Percentiles rank a stretch among this genome's conserved stretches.
These are phyloP conservation scores for Trinorchestia longiramus DNA, from an alignment of 1,140 invertebrate species.

Conservation along the genomic window DNA sequence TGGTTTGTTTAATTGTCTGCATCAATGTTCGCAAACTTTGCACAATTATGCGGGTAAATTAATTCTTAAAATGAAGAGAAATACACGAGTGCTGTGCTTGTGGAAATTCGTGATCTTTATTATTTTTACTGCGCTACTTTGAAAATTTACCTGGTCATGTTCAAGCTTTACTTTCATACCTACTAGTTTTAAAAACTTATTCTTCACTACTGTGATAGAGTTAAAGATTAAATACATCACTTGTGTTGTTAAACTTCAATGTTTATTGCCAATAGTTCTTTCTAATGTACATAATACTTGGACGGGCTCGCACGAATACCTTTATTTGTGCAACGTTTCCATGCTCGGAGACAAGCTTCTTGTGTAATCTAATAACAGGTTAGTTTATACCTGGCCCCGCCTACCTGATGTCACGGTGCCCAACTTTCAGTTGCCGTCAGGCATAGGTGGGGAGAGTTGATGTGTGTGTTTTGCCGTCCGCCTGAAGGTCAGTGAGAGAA, in stretches of 20 bases:
- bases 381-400: background rate
- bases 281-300: background rate
- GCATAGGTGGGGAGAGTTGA: background rate
- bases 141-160: background rate
- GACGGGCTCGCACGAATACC: background rate
- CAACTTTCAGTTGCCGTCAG: background rate
- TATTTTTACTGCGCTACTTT: background rate
- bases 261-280: background rate
- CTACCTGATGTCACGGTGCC: background rate
- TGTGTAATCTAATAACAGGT: background rate
- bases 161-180: background rate
- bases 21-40: background rate
- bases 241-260: background rate
- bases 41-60: too few relatives aligned
- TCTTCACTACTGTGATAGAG: background rate
- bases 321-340: background rate
- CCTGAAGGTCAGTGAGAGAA: background rate
- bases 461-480: background rate
- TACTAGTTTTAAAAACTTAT: background rate
- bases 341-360: background rate
- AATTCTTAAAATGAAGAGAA: too few relatives aligned
- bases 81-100: too few relatives aligned
- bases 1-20: background rate
- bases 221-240: background rate
- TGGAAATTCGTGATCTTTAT: too few relatives aligned